Conservation (phyloP, 2,888 invertebrate species). For the Teinopalpus imperialis region DNA sequence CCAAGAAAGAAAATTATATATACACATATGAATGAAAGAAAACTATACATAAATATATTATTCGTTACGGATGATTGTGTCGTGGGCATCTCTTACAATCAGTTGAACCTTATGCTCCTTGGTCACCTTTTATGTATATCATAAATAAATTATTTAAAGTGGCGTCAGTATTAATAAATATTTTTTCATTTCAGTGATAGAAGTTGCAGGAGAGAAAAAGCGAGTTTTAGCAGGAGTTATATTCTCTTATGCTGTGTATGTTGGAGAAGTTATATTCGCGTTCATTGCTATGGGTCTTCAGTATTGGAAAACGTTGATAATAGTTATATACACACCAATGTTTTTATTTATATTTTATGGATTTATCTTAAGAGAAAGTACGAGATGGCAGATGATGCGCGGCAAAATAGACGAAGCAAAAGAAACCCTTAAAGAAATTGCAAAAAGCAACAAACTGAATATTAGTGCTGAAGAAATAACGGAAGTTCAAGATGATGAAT, state of each 20-base stretch:
- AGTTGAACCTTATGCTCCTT: no score
- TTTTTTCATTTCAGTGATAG: conserved; percentile 54
- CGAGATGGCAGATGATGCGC: conserved; percentile 61
- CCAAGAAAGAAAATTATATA: no score
- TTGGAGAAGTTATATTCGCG: conserved; percentile 61
- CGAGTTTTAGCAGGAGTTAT: conserved; percentile 59
- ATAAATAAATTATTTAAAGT: no score
- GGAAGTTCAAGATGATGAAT: conserved; percentile 47
- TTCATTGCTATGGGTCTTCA: conserved; percentile 55
- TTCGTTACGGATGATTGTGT: no score
- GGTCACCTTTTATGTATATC: no score
- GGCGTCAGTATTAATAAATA: no score
- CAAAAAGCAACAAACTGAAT: conserved; percentile 52
- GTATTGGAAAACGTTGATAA: conserved; percentile 59
- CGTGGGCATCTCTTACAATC: no score
- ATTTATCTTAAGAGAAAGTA: conserved; percentile 54
- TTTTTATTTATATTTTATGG: conserved; percentile 48
- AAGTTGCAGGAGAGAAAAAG: conserved; percentile 63
- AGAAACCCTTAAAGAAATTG: conserved; percentile 45
- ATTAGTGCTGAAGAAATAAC: conserved; percentile 48
- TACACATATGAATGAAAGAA: no score
- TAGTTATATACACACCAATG: conserved; percentile 54
- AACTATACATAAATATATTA: no score
- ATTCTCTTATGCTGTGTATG: conserved; percentile 60
- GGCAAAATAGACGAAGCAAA: conserved; percentile 55